Conservation (phyloP, 1,140 invertebrate species). For the Cepaea nemoralis region DNA sequence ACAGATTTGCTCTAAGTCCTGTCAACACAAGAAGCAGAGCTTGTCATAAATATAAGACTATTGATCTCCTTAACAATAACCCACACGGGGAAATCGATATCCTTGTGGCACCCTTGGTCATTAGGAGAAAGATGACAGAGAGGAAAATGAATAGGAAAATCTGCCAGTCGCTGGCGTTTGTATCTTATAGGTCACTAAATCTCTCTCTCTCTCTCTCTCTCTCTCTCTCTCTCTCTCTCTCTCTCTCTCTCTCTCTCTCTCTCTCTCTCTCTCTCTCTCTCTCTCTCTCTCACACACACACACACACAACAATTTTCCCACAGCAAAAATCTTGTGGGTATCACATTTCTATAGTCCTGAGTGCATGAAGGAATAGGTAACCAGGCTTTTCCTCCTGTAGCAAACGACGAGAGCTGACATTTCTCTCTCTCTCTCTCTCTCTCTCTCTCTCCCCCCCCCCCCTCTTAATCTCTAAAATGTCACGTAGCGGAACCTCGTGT, state of each 20-base stretch:
- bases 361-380: too few relatives aligned
- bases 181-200: background rate
- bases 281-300: background rate
- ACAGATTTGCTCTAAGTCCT: background rate
- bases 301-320: background rate
- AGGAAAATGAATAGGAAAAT: background rate
- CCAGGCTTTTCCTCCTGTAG: too few relatives aligned
- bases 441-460: too few relatives aligned
- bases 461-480: too few relatives aligned
- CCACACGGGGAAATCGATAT: background rate
- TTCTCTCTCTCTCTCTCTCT: background rate
- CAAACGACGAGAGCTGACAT: too few relatives aligned
- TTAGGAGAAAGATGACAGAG: background rate
- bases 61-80: slow-evolving; percentile 5
- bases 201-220: slow-evolving; percentile 3
- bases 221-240: background rate
- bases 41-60: slow-evolving; percentile 5
- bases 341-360: too few relatives aligned
- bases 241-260: slow-evolving; percentile 5
- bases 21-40: background rate
- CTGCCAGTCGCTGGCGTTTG: background rate
- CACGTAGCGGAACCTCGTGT: too few relatives aligned
- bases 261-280: slow-evolving; percentile 13
- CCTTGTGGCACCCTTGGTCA: background rate
- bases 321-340: too few relatives aligned